Percentiles rank a stretch among this genome's conserved stretches.
Evolutionary conservation across 2,888 invertebrate species (phyloP).

Genomic region (Agonum fuliginosum): DNA sequence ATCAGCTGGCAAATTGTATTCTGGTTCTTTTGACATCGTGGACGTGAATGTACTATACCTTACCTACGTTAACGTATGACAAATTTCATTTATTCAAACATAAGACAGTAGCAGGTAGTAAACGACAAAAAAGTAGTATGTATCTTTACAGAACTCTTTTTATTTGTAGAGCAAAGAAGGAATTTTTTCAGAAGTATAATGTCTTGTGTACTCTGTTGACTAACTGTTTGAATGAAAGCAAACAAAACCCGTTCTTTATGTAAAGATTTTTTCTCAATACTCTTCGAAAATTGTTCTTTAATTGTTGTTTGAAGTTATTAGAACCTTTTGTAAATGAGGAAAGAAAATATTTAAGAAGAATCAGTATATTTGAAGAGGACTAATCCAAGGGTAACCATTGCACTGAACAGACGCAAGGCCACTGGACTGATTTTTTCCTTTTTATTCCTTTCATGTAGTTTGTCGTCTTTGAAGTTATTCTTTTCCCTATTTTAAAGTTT

Average conservation of each 20-base stretch:
- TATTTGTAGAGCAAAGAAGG: conserved; percentile 29
- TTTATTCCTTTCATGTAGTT: conserved; percentile 33
- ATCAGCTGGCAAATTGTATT: no score
- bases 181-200: conserved; percentile 29
- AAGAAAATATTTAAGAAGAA: conserved; percentile 54
- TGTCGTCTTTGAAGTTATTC: no score
- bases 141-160: not conserved
- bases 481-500: no score
- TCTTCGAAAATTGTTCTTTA: conserved; percentile 54
- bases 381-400: conserved; percentile 51
- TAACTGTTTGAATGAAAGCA: conserved; percentile 45
- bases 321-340: conserved; percentile 54
- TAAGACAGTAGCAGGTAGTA: conserved; percentile 26
- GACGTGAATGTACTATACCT: no score
- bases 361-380: conserved; percentile 54
- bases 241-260: conserved; percentile 45
- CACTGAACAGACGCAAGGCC: conserved; percentile 28
- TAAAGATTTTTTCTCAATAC: conserved; percentile 46
- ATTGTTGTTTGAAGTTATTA: conserved; percentile 58
- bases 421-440: not conserved
- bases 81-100: not conserved
- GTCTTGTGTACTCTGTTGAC: conserved; percentile 34
- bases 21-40: no score
- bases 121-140: conserved; percentile 7
- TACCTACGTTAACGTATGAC: not conserved